Evolutionary conservation across 2,797 vertebrate genomes (phyloP), one percentile per base, ranked within the genome.

Genomic region (Gadopsis marmoratus): DNA sequence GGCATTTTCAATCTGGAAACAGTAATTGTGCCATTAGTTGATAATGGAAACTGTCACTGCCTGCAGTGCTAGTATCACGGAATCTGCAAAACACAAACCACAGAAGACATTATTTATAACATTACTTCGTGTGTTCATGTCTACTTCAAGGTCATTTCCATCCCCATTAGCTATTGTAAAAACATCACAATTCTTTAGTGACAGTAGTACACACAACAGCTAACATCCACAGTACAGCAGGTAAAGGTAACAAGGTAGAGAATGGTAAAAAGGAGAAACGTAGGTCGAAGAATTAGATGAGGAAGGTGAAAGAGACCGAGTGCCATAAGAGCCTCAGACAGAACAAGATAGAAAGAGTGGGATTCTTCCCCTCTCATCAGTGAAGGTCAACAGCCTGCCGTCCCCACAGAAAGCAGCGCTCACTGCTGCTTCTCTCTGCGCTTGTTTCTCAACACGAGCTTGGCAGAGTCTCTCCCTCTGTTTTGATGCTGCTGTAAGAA

Each of bases 301-400:
- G 62, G 45, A 70, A 74, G 67, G 78, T 78, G 74, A 79, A 82
- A 45, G 61, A 72, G 55, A 66, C 47, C 5, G 63, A 83, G 73
- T 51, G 51, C 4, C 54, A 66, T 73, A 74, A 79, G 70, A 83
- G 74, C n/a, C 73, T 21, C 60, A 64, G 74, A 81, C 71, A 47
- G 76, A 75, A 59, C 55, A 54, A 79, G 67, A 80, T 47, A n/a
- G 80, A 88, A 71, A 64, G 67, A 82, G 41, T 53, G 66, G 12
- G 73, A 50, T 67, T 72, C 78, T 76, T 81, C 77, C 63, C 17
- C 29, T 29, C 74, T 87, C 79, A 60, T 81, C 88, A 83, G 54
- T 63, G 71, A 86, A 87, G 90, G 89, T 87, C 88, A 90, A 70
- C 74, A 73, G 73, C 55, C 65, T 56, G 19, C 80, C 69, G 80